Evolutionary conservation across 2,888 invertebrate species (phyloP), one percentile per base, ranked within the genome.

Genomic region (Drosophila phalerata): DNA sequence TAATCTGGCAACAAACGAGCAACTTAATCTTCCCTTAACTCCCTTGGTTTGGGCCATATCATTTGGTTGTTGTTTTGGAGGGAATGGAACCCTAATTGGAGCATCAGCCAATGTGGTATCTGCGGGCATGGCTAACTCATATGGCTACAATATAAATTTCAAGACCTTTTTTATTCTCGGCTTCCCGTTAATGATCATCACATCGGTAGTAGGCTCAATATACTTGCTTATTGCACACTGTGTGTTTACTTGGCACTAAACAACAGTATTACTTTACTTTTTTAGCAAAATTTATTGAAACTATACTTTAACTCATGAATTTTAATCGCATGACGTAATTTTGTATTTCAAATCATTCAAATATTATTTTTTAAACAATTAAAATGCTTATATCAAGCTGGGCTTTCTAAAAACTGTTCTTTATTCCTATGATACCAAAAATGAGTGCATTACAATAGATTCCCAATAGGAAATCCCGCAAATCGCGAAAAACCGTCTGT

Each of bases 31-130:
- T 22, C 97, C 97, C 0, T 91, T 97, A 75, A 94, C 95, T 45
- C 98, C 98, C 0, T 93, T 98, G 3, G 94, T 97, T 19, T 97
- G 97, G 96, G 96, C 98, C 0, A 92, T 98, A 9, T 95, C 97
- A 0, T 96, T 96, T 75, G 98, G 98, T 0, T 96, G 97, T 3
- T 98, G 97, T 91, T 94, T 98, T 56, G 98, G 98, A 92, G 98
- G 97, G 63, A 98, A 98, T 92, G 98, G 97, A 19, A 97, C 98
- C 0, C 90, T 98, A 17, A 97, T 98, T 85, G 98, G 97, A 38
- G 97, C 97, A 0, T 97, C 97, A 13, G 97, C 97, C 0, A 98
- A 98, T 92, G 97, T 98, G 4, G 96, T 98, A 0, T 96, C 97
- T 91, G 97, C 97, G 0, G 97, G 98, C 47, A 96, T 98, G 2